Evolutionary conservation across 2,113 vertebrate genomes (phyloP), one percentile per base, ranked within the genome.

Genomic region (Sula dactylatra): DNA sequence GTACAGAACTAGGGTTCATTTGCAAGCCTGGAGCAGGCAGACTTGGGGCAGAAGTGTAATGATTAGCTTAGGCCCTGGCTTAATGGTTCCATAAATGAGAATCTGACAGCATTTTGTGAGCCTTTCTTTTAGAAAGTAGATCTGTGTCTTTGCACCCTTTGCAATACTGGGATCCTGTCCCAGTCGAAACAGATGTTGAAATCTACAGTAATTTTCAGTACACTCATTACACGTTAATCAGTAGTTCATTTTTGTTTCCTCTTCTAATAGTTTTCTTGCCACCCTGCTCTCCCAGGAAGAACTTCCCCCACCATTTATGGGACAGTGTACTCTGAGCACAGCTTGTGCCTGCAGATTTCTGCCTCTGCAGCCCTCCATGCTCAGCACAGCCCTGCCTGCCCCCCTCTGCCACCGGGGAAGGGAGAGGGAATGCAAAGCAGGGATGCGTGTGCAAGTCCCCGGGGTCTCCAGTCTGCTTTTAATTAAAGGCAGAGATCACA

Each of bases 261-360:
- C 27, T 82, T 72, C 27, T 61, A 45, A 78, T 17, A 22, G 16
- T 61, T 91, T 87, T 34, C 14, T 62, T 44, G n/a, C 52, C 69
- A 66, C 10, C 4, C 44, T 82, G 12, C 10, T 44, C 4, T 90
- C 44, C 24, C 54, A 59, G 70, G 29, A 27, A 16, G 72, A 55
- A 6, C 16, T n/a, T 72, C 12, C 20, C 12, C 7, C 17, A 6
- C 10, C 3, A 0, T 15, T 27, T 52, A 50, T 0, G 0, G 20
- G 52, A 80, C 2, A 2, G 11, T 8, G 13, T 66, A 22, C 9
- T 5, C 74, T 36, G 52, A 59, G 44, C 61, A 38, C 27, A 76
- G 72, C 7, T 42, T 32, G 6, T 70, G 64, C 56, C 95, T n/a
- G 14, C 54, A 40, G 7, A 3, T 20, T 50, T 10, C 64, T 77